Conservation (phyloP, 2,888 invertebrate genomes). For the Ceramica pisi region DNA sequence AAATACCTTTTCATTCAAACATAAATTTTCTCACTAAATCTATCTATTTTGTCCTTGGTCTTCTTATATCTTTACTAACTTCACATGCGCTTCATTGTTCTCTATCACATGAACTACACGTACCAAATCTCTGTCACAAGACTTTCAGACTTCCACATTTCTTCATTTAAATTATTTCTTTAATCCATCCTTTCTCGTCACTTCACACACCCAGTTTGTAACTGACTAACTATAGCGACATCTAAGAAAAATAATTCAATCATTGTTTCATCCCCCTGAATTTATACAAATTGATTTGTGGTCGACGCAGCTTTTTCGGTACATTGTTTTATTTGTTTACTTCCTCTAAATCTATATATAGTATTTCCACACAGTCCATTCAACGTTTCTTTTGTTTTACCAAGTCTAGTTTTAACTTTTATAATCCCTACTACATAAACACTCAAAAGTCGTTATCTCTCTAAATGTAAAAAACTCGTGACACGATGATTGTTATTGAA, state of each 20-base stretch:
- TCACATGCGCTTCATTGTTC: background rate
- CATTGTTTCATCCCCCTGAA: too few relatives aligned
- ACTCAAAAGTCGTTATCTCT: background rate
- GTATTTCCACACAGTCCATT: background rate
- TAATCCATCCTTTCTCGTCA: too few relatives aligned
- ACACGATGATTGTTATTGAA: too few relatives aligned
- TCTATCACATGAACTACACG: background rate
- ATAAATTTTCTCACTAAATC: background rate
- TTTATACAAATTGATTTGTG: too few relatives aligned
- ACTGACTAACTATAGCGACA: too few relatives aligned
- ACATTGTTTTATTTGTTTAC: background rate
- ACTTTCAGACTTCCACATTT: background rate
- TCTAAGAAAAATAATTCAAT: too few relatives aligned
- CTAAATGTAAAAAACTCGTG: too few relatives aligned
- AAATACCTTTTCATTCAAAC: background rate
- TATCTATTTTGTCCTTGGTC: background rate
- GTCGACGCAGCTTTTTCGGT: too few relatives aligned
- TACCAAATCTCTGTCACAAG: background rate
- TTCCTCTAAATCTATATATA: background rate
- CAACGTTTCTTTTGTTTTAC: background rate
- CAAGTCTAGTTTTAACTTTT: too few relatives aligned
- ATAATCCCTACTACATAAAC: background rate
- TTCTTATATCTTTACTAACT: background rate
- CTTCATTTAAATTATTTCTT: background rate
- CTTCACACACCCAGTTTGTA: too few relatives aligned